These are phyloP conservation scores for Podarcis lilfordi DNA, from an alignment of 2,797 vertebrate species.

Conservation along the genomic window DNA sequence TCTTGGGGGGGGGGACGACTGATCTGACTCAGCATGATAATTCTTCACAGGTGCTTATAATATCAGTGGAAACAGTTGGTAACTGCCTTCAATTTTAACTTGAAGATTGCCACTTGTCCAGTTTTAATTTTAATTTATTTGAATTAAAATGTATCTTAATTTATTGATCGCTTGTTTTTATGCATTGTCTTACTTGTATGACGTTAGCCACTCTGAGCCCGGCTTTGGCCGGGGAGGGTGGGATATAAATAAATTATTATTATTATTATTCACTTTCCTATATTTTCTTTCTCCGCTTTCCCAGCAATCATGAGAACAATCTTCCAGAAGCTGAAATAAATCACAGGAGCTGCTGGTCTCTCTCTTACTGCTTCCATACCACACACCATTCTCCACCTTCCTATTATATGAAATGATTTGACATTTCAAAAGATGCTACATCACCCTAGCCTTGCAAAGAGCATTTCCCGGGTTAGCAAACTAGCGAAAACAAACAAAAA, in stretches of 20 bases:
- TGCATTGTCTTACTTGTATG: too few species aligned
- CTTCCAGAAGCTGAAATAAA: conserved; percentile 3
- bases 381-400: not conserved
- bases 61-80: too few species aligned
- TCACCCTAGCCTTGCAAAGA: conserved; percentile 54
- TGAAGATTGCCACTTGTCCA: too few species aligned
- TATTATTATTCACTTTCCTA: not conserved
- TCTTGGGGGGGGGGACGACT: not conserved
- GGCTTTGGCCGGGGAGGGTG: too few species aligned
- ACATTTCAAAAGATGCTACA: not conserved
- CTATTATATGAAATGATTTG: not conserved
- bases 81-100: too few species aligned
- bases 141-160: too few species aligned
- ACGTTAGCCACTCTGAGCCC: too few species aligned
- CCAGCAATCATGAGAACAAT: not conserved
- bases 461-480: conserved; percentile 42
- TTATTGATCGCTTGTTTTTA: too few species aligned
- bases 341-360: not conserved
- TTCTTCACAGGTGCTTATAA: not conserved
- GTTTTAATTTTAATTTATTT: too few species aligned
- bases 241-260: too few species aligned
- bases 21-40: not conserved
- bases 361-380: not conserved
- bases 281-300: conserved; percentile 19
- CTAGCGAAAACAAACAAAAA: conserved; percentile 54